Conservation (phyloP, 2,888 invertebrate species). For the Venustoraphidia nigricollis region DNA sequence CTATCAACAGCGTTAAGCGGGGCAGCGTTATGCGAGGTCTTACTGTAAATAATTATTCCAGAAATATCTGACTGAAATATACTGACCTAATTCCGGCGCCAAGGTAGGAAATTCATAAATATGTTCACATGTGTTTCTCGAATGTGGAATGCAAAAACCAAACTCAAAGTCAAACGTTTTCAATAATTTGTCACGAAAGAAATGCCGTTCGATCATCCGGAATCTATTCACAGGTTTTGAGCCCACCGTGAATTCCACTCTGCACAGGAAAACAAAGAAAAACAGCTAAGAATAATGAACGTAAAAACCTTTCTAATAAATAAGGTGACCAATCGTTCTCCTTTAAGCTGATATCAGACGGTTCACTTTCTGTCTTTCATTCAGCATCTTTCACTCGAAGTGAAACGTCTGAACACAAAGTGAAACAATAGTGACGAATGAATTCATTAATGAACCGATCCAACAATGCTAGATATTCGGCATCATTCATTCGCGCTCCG, state of each 20-base stretch:
- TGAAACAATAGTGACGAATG: too few species aligned
- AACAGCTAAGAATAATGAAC: background rate
- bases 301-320: too few species aligned
- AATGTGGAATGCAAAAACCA: conserved; percentile 97
- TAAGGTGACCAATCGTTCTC: too few species aligned
- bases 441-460: too few species aligned
- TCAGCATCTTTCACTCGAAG: too few species aligned
- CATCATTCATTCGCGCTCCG: too few species aligned
- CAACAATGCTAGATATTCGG: too few species aligned
- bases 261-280: conserved; percentile 25
- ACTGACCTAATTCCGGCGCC: conserved; percentile 70
- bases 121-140: conserved; percentile 95
- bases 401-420: too few species aligned
- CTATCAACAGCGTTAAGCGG: too few species aligned
- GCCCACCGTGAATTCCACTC: conserved; percentile 94
- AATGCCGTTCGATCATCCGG: conserved; percentile 96
- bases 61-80: conserved; percentile 3
- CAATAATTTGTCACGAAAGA: conserved; percentile 79
- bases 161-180: conserved; percentile 99
- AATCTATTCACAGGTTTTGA: conserved; percentile 85
- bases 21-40: too few species aligned
- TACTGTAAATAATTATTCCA: background rate
- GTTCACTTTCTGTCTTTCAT: too few species aligned
- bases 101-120: conserved; percentile 96
- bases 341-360: too few species aligned